Percentiles rank a stretch among this genome's conserved stretches.
Conservation (phyloP, 2,888 invertebrate genomes). For the Sminthurides aquaticus region DNA sequence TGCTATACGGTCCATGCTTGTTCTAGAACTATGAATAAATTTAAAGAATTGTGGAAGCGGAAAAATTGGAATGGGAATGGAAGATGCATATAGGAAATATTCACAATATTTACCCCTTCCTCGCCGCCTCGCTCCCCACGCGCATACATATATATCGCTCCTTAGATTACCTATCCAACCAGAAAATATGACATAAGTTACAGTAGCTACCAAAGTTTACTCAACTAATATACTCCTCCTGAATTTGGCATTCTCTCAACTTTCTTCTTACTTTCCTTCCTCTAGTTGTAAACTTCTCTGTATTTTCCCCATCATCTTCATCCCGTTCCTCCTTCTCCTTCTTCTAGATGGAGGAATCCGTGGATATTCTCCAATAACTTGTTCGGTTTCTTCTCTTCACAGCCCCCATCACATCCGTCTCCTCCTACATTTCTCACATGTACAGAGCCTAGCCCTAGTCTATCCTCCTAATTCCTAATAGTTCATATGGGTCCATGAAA, state of each 20-base stretch:
- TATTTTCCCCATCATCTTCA: background rate
- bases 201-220: constrained; percentile 8
- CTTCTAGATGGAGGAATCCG: no score
- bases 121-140: no score
- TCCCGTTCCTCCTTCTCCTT: background rate
- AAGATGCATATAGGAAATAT: background rate
- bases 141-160: no score
- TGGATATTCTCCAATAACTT: no score
- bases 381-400: no score
- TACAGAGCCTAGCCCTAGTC: no score
- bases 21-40: background rate
- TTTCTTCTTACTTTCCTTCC: constrained; percentile 9
- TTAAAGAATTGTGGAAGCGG: background rate
- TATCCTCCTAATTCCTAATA: no score
- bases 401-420: no score
- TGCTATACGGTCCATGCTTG: no score
- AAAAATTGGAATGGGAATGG: background rate
- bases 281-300: background rate
- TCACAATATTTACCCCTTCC: constrained; percentile 14
- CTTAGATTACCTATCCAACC: constrained; percentile 22
- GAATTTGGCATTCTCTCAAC: constrained; percentile 22
- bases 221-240: background rate
- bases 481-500: no score
- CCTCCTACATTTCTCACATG: no score
- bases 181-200: constrained; percentile 23